Percentiles rank a stretch among this genome's conserved stretches.
phyloP scores from a whole-genome alignment of 2,888 invertebrate genomes.

The Cryptus viduatorius region DNA sequence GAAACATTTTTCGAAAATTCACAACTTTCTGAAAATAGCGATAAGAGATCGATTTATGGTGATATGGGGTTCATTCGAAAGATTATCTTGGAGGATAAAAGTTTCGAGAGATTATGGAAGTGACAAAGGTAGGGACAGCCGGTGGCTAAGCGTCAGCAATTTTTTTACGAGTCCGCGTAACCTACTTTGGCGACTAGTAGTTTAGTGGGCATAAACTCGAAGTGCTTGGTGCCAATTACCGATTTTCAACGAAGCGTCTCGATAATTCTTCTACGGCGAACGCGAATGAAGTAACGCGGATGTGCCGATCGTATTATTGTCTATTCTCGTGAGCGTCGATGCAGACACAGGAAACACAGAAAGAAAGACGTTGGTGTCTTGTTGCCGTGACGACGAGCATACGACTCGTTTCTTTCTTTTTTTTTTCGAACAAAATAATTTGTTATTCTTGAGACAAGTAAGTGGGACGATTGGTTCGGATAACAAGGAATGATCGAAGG shows the following conservation, averaged over 20 bases:
- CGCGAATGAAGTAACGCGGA: background rate
- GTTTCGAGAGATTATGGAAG: conserved; percentile 37
- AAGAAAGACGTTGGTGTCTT: conserved; percentile 9
- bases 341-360: background rate
- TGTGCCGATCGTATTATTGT: no score
- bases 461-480: conserved; percentile 23
- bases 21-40: no score
- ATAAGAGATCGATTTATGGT: no score
- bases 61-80: background rate
- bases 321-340: background rate
- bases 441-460: conserved; percentile 5
- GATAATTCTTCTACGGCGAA: background rate
- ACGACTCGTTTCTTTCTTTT: background rate
- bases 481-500: background rate
- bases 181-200: conserved; percentile 20
- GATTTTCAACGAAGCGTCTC: conserved; percentile 35
- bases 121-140: conserved; percentile 25
- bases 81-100: background rate
- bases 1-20: no score
- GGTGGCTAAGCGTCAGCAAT: background rate
- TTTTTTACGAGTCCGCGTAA: conserved; percentile 41
- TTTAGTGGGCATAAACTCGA: conserved; percentile 10
- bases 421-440: conserved; percentile 19
- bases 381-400: background rate
- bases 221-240: conserved; percentile 16